Conservation (phyloP, 1,140 invertebrate species). For the Sycophila sp. region DNA sequence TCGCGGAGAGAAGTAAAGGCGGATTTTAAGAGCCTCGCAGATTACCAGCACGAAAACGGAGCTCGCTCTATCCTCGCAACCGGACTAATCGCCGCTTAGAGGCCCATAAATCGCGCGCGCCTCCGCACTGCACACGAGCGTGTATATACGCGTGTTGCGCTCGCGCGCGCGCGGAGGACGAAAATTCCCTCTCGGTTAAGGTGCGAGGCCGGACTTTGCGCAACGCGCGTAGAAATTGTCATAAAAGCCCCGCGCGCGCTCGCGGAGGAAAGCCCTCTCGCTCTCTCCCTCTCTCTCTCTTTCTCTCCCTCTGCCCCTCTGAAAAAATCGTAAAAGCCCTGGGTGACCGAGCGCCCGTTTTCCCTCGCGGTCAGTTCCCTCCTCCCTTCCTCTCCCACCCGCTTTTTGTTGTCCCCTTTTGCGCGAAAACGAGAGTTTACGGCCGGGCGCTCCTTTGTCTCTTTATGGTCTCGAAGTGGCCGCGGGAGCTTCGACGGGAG, state of each 20-base stretch:
- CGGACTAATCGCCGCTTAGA: constrained; percentile 34
- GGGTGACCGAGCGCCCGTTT: constrained; percentile 28
- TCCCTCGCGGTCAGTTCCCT: constrained; percentile 22
- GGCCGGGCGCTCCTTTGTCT: constrained; percentile 62
- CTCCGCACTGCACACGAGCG: neutral
- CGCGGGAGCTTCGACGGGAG: constrained; percentile 34
- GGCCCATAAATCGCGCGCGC: constrained; percentile 28
- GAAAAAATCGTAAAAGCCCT: constrained; percentile 36
- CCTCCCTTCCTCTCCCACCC: neutral
- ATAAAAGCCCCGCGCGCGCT: constrained; percentile 13
- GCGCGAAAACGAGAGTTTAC: constrained; percentile 64
- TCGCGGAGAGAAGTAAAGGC: neutral
- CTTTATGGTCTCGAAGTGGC: constrained; percentile 66
- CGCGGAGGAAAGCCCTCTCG: constrained; percentile 26
- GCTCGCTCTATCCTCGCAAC: neutral
- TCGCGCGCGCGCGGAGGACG: constrained; percentile 6
- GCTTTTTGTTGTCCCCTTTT: constrained; percentile 45
- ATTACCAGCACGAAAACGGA: constrained; percentile 11
- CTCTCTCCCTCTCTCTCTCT: no score
- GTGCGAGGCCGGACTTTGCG: no score
- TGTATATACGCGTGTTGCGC: constrained; percentile 14
- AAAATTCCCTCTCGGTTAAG: no score
- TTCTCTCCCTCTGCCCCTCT: no score
- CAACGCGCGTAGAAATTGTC: constrained; percentile 31
- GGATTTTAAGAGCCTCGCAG: constrained; percentile 17